A percentile compares a stretch with the other conserved stretches of the same genome.
phyloP scores from a whole-genome alignment of 2,113 vertebrate species.

The Arizona elegans region DNA sequence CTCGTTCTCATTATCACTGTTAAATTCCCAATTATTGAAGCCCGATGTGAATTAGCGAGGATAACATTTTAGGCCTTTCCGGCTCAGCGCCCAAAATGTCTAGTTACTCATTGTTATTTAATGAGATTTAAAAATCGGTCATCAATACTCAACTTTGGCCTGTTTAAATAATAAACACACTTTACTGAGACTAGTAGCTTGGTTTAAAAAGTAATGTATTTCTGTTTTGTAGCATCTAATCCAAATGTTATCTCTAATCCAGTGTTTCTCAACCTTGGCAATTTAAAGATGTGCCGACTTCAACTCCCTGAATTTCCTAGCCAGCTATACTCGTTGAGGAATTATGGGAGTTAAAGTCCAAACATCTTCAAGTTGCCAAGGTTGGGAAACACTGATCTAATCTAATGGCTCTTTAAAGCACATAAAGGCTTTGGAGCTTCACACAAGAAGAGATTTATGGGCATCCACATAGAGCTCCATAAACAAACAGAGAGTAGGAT shows the following conservation, averaged over 20 bases:
- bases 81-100: not conserved
- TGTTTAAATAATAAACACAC: not conserved
- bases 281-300: not conserved
- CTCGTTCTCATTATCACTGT: not conserved
- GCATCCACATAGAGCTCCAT: not conserved
- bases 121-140: not conserved
- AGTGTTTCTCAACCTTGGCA: not conserved
- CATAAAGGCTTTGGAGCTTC: not conserved
- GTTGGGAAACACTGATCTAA: not conserved
- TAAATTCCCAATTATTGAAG: not conserved
- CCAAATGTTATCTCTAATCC: not conserved
- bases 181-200: not conserved
- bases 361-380: not conserved
- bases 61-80: not conserved
- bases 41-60: not conserved
- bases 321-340: not conserved
- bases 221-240: not conserved
- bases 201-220: not conserved
- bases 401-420: no score
- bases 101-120: not conserved
- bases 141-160: not conserved
- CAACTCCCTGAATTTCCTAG: not conserved
- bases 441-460: not conserved
- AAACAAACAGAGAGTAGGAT: not conserved
- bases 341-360: not conserved